Base-by-base conservation (phyloP, 23 tunicate species). In the Clavelina lepadiformis region DNA sequence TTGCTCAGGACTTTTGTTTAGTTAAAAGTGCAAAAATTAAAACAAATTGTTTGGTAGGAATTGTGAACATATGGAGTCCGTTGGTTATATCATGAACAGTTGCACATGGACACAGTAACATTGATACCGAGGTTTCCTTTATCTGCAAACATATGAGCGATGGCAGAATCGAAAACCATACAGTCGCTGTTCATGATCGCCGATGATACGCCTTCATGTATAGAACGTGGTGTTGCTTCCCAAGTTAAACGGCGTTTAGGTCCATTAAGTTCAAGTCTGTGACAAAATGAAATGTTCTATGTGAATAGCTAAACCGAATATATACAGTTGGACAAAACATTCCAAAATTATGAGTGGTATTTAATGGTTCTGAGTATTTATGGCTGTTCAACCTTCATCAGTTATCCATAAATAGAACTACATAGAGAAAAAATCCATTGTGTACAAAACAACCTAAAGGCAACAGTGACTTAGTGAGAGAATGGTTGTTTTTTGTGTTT, bases 191-290 rank as follows among this genome's bases (percentile, higher is more conserved):
- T 93, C 47, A 51, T 65, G 29, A 93, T 93, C 28, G 98, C 98
- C 55, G 87, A 78, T 19, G 89, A 65, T 23, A 93, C 98, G 24
- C 98, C 98, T 57, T 93, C 98, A 63, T 93, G 98, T 33, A 93
- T 93, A n/a, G 98, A 93, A 3, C 98, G 78, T 4, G 98, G 98
- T 28, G 98, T 89, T 2, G 98, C 98, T 69, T 93, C 98, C 98
- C 98, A 93, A 8, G 98, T 93, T 37, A 93, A 66, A 2, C 98
- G 81, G 0, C 98, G 88, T 50, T 79, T 85, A 31, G 82, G 98
- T 21, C 98, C 98, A 47, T 93, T 93, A 5, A 93, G 58, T 63
- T 93, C 98, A 78, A 93, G 54, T 53, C 98, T 89, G 60, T 46
- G 56, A 34, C 22, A 19, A 55, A 18, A 61, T 55, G n/a, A n/a